Evolutionary conservation across 2,797 vertebrate species (phyloP).

Genomic region (Pangasius larnaudii): DNA sequence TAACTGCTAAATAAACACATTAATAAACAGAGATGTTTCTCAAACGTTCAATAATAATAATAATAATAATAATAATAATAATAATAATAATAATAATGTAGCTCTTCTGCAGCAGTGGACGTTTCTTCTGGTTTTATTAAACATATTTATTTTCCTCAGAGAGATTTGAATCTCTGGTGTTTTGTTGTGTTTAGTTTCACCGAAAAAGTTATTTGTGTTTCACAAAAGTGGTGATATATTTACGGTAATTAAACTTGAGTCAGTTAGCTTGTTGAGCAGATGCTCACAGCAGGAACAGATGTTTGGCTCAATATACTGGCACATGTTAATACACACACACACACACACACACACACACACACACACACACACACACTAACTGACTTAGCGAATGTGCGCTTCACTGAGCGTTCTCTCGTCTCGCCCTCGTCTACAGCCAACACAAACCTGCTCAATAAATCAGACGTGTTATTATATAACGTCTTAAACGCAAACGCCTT

Average conservation of each 20-base stretch:
- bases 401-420: conserved; percentile 10
- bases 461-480: background rate
- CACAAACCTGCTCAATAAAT: conserved; percentile 35
- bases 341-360: conserved; percentile 7
- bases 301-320: conserved; percentile 19
- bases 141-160: background rate
- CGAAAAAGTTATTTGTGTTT: background rate
- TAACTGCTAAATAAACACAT: background rate
- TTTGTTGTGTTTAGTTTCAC: background rate
- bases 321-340: conserved; percentile 11
- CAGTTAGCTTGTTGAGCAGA: conserved; percentile 21
- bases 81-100: background rate
- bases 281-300: conserved; percentile 41
- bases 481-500: conserved; percentile 11
- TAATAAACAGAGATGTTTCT: conserved; percentile 3
- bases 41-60: background rate
- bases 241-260: conserved; percentile 17
- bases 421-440: conserved; percentile 10
- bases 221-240: conserved; percentile 11
- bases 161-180: background rate
- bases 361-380: conserved; percentile 5
- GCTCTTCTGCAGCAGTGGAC: background rate
- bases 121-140: background rate
- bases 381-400: conserved; percentile 1
- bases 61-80: background rate